These are phyloP conservation scores for Prunella strophiata DNA, from an alignment of 2,797 vertebrate genomes.

Conservation along the genomic window DNA sequence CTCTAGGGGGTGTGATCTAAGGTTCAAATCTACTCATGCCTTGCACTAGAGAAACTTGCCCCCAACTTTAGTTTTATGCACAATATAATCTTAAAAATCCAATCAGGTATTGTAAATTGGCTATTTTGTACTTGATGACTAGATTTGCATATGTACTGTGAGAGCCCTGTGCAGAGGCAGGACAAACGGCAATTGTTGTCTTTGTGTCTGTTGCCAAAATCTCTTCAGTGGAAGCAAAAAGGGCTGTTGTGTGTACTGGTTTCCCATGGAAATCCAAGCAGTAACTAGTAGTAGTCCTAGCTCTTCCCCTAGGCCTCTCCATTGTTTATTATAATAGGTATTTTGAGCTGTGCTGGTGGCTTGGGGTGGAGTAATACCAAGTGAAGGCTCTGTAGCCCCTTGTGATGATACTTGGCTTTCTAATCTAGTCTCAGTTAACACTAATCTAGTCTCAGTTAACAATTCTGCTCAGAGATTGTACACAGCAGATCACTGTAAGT, in stretches of 20 bases:
- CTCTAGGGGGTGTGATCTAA: constrained; percentile 6
- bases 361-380: constrained; percentile 4
- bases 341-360: constrained; percentile 29
- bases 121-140: constrained; percentile 58
- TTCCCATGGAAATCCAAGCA: constrained; percentile 66
- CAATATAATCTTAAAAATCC: constrained; percentile 56
- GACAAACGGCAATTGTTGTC: constrained; percentile 50
- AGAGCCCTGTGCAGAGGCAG: constrained; percentile 56
- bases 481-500: background rate
- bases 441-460: constrained; percentile 1
- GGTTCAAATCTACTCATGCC: constrained; percentile 24
- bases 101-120: constrained; percentile 66
- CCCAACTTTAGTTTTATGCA: constrained; percentile 64
- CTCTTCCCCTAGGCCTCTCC: constrained; percentile 25
- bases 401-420: constrained; percentile 18
- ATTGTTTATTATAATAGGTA: constrained; percentile 10
- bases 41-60: constrained; percentile 51
- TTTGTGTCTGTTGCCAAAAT: constrained; percentile 56
- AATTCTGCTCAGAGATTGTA: background rate
- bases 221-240: constrained; percentile 55
- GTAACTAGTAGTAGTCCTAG: constrained; percentile 58
- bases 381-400: constrained; percentile 22
- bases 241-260: constrained; percentile 63
- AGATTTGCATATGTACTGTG: constrained; percentile 59
- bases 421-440: constrained; percentile 2